Evolutionary conservation across 1,140 invertebrate genomes (phyloP).

Genomic region (Anagrus nilaparvatae): DNA sequence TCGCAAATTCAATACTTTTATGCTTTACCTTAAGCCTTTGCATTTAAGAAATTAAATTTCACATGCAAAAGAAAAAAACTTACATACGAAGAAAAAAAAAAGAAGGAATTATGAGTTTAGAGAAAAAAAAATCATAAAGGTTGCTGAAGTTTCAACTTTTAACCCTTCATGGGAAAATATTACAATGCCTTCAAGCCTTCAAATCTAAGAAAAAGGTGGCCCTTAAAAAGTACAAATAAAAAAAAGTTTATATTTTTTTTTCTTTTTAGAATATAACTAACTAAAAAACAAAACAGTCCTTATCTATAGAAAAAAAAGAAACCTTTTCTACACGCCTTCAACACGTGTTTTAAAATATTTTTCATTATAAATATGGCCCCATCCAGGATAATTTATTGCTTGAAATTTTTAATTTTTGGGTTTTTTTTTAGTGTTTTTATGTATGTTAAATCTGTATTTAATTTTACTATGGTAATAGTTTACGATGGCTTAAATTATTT

Average conservation of each 20-base stretch:
- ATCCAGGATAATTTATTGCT: too few relatives aligned
- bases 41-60: background rate
- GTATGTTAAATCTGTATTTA: too few relatives aligned
- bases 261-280: too few relatives aligned
- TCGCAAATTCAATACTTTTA: background rate
- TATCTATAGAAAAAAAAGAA: background rate
- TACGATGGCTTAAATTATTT: too few relatives aligned
- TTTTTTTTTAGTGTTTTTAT: too few relatives aligned
- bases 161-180: constrained; percentile 21
- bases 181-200: too few relatives aligned
- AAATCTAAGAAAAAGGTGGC: constrained; percentile 12
- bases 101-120: background rate
- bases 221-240: constrained; percentile 13
- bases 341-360: constrained; percentile 9
- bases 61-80: constrained; percentile 2
- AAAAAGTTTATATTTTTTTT: too few relatives aligned
- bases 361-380: too few relatives aligned
- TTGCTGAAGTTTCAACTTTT: constrained; percentile 21
- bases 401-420: too few relatives aligned
- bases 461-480: too few relatives aligned
- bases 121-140: constrained; percentile 11
- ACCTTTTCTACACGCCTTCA: background rate
- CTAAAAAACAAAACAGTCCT: background rate
- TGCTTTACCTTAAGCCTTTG: background rate
- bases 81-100: constrained; percentile 1